Evolutionary conservation across 2,113 vertebrate species (phyloP), one percentile per base, ranked within the genome.

Genomic region (Hemibagrus wyckioides): DNA sequence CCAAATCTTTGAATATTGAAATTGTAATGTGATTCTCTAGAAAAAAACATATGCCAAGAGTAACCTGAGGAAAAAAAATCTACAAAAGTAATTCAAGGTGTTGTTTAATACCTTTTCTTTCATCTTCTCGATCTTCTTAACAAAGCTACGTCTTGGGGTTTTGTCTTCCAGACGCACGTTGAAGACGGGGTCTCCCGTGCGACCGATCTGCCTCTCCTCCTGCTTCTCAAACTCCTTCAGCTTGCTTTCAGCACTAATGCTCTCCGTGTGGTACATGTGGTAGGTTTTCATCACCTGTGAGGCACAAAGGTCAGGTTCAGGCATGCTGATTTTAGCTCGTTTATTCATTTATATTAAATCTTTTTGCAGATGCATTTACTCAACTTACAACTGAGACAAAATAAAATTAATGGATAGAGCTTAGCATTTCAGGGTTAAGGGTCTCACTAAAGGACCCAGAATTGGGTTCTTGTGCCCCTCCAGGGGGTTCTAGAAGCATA

Each of bases 71-170:
- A 33, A 48, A 76, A n/a, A 10, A 44, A 44, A 44, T 44, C 5
- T 4, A 48, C 17, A 52, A 52, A 30, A 76, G 36, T 48, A 6
- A 73, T 13, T 41, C 17, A 15, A 15, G 13, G 5, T 65, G 28
- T 6, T 28, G 44, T 56, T 52, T 36, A 87, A 90, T 95, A 99
- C 98, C 95, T 99, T 99, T 95, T 99, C 98, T 91, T 98, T 99
- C 97, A 99, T 99, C 93, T 99, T 99, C 93, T 99, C 98, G 6
- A 99, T 99, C 95, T 99, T 99, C 91, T 98, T 99, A 88, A 99
- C 98, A n/a, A 97, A 99, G 94, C 98, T 98, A 73, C 98, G 95
- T 69, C 97, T 95, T 92, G 96, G 97, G 91, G 97, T 96, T 90
- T 96, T 97, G 77, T 99, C 98, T 92, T 99, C 98, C 65, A 97